Base-by-base conservation (phyloP, 2,113 vertebrate species). In the Camarhynchus parvulus region DNA sequence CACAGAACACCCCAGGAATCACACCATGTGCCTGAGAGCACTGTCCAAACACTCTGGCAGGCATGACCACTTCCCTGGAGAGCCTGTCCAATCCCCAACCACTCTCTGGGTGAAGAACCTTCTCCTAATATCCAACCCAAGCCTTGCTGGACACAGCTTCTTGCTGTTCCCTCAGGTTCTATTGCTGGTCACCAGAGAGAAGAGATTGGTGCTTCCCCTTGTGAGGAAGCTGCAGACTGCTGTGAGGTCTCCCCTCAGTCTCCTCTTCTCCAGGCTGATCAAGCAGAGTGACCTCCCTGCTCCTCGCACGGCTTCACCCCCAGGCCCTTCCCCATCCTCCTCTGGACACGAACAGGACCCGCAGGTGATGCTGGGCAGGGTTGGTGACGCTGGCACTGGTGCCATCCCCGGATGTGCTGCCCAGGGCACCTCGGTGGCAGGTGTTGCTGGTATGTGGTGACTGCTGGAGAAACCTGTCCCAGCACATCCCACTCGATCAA, bases 331-430 rank as follows among this genome's bases (percentile, higher is more conserved):
- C 6, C 15, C 37, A 19, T 8, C 14, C 24, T 76, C n/a, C 47
- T 22, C 6, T 25, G 62, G 30, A 14, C 46, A 10, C 0, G 2
- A 9, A 2, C 24, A 41, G 47, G n/a, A 35, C 24, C 16, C 20
- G 7, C 13, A 25, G 77, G 69, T 44, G 73, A 27, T 0, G 4
- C 17, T 13, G 47, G n/a, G 17, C 62, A 55, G 47, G 39, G 64
- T 22, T 49, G 74, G 50, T 62, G 75, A 12, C 0, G 1, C n/a
- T 58, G 63, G 30, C 30, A 13, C 31, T 3, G 16, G 15, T 67
- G 68, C 19, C 14, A 23, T 7, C 13, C n/a, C 42, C 0, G 1
- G 47, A 33, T 21, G 10, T n/a, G 17, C 39, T 37, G 46, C n/a
- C 23, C 5, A 53, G 49, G 56, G 11, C 35, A 73, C 19, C 23